Percentiles rank a stretch among this genome's conserved stretches.
Evolutionary conservation across 1,140 invertebrate species (phyloP).

Genomic region (Lethrus apterus): DNA sequence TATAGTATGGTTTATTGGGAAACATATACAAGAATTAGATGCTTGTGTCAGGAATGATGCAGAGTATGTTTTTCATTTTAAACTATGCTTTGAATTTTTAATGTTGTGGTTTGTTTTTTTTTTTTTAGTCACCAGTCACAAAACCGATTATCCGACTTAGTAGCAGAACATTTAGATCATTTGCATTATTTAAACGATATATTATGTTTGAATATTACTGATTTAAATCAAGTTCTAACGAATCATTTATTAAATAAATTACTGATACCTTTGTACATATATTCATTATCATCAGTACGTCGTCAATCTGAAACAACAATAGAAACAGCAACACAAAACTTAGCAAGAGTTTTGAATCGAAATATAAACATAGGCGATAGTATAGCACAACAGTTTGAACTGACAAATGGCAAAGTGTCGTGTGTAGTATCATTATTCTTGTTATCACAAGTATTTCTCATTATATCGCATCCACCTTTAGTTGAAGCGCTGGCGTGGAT

Average conservation of each 20-base stretch:
- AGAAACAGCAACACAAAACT: constrained; percentile 51
- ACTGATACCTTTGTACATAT: constrained; percentile 90
- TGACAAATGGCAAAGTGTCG: constrained; percentile 49
- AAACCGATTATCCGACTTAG: constrained; percentile 85
- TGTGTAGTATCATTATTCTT: constrained; percentile 87
- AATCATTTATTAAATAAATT: constrained; percentile 91
- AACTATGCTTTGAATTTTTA: background rate
- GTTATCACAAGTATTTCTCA: constrained; percentile 93
- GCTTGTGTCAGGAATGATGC: constrained; percentile 89
- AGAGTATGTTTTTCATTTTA: constrained; percentile 63
- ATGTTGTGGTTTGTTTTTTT: background rate
- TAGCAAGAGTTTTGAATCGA: constrained; percentile 54
- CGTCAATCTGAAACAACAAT: constrained; percentile 33
- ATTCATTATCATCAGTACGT: constrained; percentile 61
- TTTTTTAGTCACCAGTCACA: constrained; percentile 77
- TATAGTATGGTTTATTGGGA: constrained; percentile 98
- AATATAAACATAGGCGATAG: constrained; percentile 42
- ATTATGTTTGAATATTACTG: constrained; percentile 81
- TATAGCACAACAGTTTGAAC: constrained; percentile 28
- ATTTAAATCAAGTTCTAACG: constrained; percentile 91
- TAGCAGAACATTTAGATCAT: constrained; percentile 96
- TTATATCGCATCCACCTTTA: constrained; percentile 81
- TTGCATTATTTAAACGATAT: constrained; percentile 98
- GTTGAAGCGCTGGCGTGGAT: constrained; percentile 84
- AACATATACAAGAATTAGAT: constrained; percentile 94